Base-by-base conservation (phyloP, 2,888 invertebrate genomes). In the Melanostoma scalare region DNA sequence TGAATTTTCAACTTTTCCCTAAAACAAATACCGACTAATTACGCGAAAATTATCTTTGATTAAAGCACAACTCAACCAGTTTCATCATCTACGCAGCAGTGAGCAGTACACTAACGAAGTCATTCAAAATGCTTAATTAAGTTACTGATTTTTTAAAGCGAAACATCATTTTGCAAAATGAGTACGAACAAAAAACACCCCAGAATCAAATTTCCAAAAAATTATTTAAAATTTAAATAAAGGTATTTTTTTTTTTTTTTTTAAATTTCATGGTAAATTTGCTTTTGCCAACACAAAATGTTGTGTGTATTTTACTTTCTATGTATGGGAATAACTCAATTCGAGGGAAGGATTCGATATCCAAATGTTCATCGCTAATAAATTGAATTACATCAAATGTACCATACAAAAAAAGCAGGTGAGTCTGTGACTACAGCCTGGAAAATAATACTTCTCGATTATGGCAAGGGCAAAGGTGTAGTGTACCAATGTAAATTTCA, bases 381-480 rank as follows among this genome's bases (percentile, higher is more conserved):
- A 80, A 75, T 58, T 80, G 63, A 68, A 75, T 80, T 71, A 69
- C 69, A 75, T 44, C 75, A 80, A 80, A 80, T 75, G 75, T 65
- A 65, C 75, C 75, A 65, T 80, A 69, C 20, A 20, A 20, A 20
- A 56, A 71, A 69, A 75, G 36, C 69, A 75, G 74, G 74, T 68
- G 42, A 60, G 42, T 50, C 44, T 48, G 36, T 46, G 48, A 55
- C 56, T 71, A n/a, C 35, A n/a, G 31, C 30, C 35, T 46, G 44
- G 20, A 31, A 60, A 52, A 36, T 50, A 52, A 35, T 33, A 33
- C 5, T 30, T 38, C 6, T 20, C 10, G 6, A 31, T 44, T 36
- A 2, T 33, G n/a, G 33, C 3, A 40, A 33, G 30, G 4, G 30
- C 3, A 35, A 2, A 5, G 6, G 9, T 53, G 10, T n/a, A 40